A percentile compares a stretch with the other conserved stretches of the same genome.
Conservation (phyloP, 2,797 vertebrate genomes). For the Anguilla pacifica region DNA sequence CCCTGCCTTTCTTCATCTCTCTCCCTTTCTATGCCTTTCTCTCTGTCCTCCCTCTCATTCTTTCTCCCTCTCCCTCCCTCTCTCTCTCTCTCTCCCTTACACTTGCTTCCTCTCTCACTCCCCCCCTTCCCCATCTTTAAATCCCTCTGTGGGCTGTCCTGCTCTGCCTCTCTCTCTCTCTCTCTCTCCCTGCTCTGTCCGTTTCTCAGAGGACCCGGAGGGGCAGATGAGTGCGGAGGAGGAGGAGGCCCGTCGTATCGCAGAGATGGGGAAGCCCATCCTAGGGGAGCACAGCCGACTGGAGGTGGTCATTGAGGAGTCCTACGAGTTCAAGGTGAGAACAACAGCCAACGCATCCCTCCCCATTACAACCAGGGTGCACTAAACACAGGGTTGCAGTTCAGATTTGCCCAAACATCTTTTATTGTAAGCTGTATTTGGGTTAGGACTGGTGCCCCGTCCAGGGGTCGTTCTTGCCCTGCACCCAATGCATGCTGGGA, state of each 20-base stretch:
- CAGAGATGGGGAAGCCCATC: slow-evolving; percentile 91
- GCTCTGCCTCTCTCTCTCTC: background rate
- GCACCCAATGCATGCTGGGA: background rate
- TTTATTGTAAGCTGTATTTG: background rate
- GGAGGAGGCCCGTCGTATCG: slow-evolving; percentile 85
- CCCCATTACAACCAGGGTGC: background rate
- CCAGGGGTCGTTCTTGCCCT: background rate
- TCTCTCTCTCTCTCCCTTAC: slow-evolving; percentile 27
- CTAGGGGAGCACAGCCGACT: slow-evolving; percentile 86
- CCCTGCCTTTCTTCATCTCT: background rate
- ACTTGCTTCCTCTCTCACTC: background rate
- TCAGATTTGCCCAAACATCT: background rate
- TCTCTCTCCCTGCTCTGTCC: background rate
- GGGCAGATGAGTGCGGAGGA: slow-evolving; percentile 82
- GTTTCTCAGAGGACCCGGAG: slow-evolving; percentile 73
- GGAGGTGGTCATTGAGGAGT: slow-evolving; percentile 92
- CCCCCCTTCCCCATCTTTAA: background rate
- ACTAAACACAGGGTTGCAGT: background rate
- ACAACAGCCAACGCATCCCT: background rate
- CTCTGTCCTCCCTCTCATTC: background rate
- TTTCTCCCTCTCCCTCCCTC: background rate
- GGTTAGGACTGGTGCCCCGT: background rate
- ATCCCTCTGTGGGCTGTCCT: background rate
- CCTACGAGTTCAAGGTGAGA: slow-evolving; percentile 91
- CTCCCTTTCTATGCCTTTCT: background rate